Conservation (phyloP, 2,113 vertebrate species). For the Otus sunia region DNA sequence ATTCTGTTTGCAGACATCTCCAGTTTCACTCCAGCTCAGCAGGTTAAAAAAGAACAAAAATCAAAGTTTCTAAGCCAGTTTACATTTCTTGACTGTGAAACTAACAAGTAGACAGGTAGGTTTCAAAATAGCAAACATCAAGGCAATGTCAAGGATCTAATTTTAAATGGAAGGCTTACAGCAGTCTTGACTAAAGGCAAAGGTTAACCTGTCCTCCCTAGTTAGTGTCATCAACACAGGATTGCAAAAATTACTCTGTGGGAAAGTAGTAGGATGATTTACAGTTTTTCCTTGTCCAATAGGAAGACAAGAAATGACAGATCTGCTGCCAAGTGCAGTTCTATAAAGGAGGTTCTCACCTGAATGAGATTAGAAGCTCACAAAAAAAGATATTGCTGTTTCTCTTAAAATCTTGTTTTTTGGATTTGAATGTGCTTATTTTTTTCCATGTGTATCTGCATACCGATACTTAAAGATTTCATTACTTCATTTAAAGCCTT, state of each 20-base stretch:
- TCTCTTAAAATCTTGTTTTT: neutral
- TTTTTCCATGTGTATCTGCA: neutral
- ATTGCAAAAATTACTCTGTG: constrained; percentile 24
- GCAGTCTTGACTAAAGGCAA: neutral
- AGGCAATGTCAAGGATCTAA: neutral
- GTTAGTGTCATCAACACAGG: neutral
- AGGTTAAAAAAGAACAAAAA: neutral
- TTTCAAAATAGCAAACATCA: constrained; percentile 16
- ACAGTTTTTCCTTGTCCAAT: neutral
- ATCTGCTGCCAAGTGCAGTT: constrained; percentile 17
- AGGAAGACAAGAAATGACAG: neutral
- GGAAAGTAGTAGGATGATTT: constrained; percentile 54
- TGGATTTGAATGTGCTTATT: neutral
- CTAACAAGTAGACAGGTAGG: neutral
- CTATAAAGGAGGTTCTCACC: neutral
- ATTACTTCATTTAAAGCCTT: neutral
- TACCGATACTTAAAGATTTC: neutral
- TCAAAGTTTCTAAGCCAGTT: neutral
- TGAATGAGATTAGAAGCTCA: neutral
- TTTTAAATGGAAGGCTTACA: neutral
- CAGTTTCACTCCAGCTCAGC: neutral
- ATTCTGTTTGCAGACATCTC: neutral
- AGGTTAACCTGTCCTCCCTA: neutral
- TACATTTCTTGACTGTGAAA: neutral
- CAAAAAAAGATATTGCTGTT: neutral